Conservation (phyloP, 2,113 vertebrate species). For the Alaudala cheleensis region DNA sequence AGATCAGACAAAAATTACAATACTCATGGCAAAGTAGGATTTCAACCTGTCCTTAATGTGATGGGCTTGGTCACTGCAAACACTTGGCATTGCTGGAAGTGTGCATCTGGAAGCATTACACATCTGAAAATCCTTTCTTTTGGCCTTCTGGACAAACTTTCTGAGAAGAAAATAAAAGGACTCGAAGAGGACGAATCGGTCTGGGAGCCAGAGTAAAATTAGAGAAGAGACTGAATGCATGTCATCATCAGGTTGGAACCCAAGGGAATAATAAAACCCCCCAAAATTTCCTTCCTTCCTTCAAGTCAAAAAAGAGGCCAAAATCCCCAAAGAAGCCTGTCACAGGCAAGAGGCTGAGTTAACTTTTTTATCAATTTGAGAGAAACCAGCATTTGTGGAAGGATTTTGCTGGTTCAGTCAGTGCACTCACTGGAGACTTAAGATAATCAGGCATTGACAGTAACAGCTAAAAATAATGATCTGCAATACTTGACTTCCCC, state of each 20-base stretch:
- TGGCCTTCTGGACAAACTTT: not conserved
- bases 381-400: not conserved
- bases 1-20: not conserved
- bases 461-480: not conserved
- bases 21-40: not conserved
- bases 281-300: not conserved
- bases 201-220: not conserved
- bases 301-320: not conserved
- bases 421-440: not conserved
- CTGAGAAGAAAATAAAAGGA: not conserved
- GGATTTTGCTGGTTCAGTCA: not conserved
- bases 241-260: not conserved
- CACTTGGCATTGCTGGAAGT: not conserved
- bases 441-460: not conserved
- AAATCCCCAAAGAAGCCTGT: not conserved
- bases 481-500: not conserved
- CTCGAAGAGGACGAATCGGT: rapidly evolving
- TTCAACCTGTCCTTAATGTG: not conserved
- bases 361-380: not conserved
- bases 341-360: not conserved
- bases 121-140: not conserved
- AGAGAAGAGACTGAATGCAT: not conserved
- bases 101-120: not conserved
- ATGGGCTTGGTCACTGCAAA: not conserved
- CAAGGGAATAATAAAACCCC: not conserved